Evolutionary conservation across 2,113 vertebrate species (phyloP).

Genomic region (Neodontobutis hainanensis): DNA sequence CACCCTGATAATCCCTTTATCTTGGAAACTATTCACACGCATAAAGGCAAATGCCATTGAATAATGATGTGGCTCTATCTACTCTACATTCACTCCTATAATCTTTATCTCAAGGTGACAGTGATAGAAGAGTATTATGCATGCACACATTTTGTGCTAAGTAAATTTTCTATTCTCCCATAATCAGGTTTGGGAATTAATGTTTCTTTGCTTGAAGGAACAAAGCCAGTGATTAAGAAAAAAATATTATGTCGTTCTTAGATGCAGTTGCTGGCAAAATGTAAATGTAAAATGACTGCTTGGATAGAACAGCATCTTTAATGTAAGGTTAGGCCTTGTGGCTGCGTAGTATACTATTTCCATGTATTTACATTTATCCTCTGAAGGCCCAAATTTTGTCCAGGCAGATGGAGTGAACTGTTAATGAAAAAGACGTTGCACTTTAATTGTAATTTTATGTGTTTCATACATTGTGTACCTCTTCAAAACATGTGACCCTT

Average conservation of each 20-base stretch:
- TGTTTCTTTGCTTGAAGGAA: background rate
- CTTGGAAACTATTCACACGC: conserved; percentile 58
- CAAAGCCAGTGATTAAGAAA: background rate
- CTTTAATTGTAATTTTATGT: too few species aligned
- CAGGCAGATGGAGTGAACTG: too few species aligned
- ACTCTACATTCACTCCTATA: conserved; percentile 39
- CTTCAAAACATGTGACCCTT: too few species aligned
- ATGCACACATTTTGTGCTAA: background rate
- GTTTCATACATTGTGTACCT: too few species aligned
- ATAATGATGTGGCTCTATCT: conserved; percentile 60
- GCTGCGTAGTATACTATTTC: too few species aligned
- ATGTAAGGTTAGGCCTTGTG: too few species aligned
- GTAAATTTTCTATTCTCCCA: conserved; percentile 19
- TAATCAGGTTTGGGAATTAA: conserved; percentile 3
- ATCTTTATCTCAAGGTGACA: conserved; percentile 65
- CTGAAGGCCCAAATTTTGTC: too few species aligned
- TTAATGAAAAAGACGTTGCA: too few species aligned
- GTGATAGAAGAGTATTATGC: conserved; percentile 37
- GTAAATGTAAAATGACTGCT: too few species aligned
- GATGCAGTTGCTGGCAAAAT: too few species aligned
- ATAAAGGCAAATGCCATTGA: conserved; percentile 47
- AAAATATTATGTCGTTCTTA: background rate
- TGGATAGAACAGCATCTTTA: too few species aligned
- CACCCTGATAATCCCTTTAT: conserved; percentile 69
- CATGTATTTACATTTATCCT: too few species aligned